A percentile compares a stretch with the other conserved stretches of the same genome.
Evolutionary conservation across 2,113 vertebrate genomes (phyloP).

Genomic region (Rhabdomys dilectus): DNA sequence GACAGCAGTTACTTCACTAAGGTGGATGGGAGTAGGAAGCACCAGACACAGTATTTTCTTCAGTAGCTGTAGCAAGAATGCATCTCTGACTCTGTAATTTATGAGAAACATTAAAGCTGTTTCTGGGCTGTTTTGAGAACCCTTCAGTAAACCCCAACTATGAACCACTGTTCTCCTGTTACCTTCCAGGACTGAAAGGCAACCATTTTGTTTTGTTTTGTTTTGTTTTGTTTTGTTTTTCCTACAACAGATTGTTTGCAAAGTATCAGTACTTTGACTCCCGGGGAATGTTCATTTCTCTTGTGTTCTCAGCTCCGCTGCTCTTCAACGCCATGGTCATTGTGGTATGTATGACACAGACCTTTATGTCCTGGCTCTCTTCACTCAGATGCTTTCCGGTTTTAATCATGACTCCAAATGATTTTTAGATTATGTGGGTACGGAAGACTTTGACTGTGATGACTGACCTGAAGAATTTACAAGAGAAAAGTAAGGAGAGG

Average conservation of each 20-base stretch:
- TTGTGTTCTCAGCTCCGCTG: slow-evolving; percentile 94
- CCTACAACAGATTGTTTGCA: slow-evolving; percentile 91
- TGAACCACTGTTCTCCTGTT: background rate
- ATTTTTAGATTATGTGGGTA: slow-evolving; percentile 93
- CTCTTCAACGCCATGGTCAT: slow-evolving; percentile 94
- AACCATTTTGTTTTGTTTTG: background rate
- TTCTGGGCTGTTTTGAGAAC: background rate
- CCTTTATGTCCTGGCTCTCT: accelerated
- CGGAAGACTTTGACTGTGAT: slow-evolving; percentile 93
- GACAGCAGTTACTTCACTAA: background rate
- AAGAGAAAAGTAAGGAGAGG: slow-evolving; percentile 89
- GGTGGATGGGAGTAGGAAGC: background rate
- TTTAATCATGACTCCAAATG: background rate
- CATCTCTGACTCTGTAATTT: background rate
- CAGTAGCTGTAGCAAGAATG: background rate
- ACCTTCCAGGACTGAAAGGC: no score
- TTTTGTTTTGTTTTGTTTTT: background rate
- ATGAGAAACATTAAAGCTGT: background rate
- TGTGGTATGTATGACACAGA: slow-evolving; percentile 89
- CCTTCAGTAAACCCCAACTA: background rate
- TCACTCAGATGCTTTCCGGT: accelerated
- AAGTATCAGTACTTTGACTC: slow-evolving; percentile 98
- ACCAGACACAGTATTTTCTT: background rate
- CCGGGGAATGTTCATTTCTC: slow-evolving; percentile 97
- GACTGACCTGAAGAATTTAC: slow-evolving; percentile 93